Percentiles rank a stretch among this genome's conserved stretches.
phyloP scores from a whole-genome alignment of 2,888 invertebrate genomes.

The Acanthacorydalis orientalis region DNA sequence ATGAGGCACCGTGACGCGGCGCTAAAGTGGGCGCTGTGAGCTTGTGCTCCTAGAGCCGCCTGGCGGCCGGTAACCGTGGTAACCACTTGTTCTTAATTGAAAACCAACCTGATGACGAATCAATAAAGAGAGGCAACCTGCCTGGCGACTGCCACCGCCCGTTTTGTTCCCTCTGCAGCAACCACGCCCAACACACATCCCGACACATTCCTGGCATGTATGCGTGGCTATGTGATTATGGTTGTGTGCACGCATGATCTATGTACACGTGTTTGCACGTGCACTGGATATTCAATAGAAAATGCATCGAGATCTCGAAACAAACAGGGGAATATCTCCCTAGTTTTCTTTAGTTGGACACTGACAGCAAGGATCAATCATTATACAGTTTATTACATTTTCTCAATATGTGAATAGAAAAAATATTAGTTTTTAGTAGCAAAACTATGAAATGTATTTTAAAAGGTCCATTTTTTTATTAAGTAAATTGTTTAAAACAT shows the following conservation, averaged over 20 bases:
- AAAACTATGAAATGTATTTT: neutral
- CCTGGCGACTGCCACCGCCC: neutral
- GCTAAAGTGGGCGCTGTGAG: no score
- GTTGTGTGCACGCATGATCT: no score
- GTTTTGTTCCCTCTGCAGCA: neutral
- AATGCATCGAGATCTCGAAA: no score
- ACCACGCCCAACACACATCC: constrained; percentile 1
- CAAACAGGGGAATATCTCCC: no score
- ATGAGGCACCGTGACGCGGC: no score
- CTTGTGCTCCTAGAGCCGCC: constrained; percentile 32
- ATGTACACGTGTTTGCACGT: no score
- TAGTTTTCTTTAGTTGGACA: no score
- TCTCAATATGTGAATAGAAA: no score
- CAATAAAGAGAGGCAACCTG: constrained; percentile 22
- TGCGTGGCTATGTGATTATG: neutral
- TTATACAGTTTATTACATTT: no score
- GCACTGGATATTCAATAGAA: no score
- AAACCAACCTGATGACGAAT: constrained; percentile 33
- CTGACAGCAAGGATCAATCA: no score
- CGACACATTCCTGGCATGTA: neutral
- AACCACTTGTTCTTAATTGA: constrained; percentile 32
- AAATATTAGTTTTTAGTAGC: neutral
- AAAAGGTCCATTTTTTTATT: constrained; percentile 1
- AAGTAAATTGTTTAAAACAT: neutral
- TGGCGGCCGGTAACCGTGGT: constrained; percentile 33